A percentile compares a stretch with the other conserved stretches of the same genome.
Evolutionary conservation across 2,797 vertebrate species (phyloP).

Genomic region (Cuculus canorus): DNA sequence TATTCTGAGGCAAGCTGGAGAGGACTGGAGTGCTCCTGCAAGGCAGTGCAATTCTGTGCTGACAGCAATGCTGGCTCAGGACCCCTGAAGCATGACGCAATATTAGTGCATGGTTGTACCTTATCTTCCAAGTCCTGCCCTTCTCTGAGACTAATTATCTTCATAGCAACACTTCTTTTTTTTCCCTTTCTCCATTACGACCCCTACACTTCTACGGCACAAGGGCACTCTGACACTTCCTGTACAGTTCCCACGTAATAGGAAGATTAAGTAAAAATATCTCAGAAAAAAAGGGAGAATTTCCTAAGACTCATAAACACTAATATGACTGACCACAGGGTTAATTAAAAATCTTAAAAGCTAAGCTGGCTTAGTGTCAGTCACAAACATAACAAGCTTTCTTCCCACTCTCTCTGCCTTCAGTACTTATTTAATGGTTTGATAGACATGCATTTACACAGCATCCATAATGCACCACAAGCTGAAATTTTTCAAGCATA

Average conservation of each 20-base stretch:
- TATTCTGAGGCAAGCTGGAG: neutral
- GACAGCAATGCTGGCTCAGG: neutral
- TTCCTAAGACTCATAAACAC: neutral
- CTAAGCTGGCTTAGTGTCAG: neutral
- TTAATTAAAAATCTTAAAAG: neutral
- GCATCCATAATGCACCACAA: neutral
- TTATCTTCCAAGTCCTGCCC: neutral
- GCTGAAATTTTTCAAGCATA: neutral
- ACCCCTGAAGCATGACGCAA: neutral
- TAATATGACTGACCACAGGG: neutral
- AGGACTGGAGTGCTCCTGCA: neutral
- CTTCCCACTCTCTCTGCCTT: neutral
- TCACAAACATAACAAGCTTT: neutral
- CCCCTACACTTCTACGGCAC: rapidly evolving
- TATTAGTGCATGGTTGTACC: neutral
- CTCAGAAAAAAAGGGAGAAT: neutral
- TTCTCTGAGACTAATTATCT: neutral
- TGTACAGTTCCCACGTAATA: rapidly evolving
- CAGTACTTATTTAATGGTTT: neutral
- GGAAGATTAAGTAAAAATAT: neutral
- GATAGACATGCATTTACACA: neutral
- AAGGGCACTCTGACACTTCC: neutral
- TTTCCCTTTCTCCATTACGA: neutral
- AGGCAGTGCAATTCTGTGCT: neutral
- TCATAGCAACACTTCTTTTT: neutral